Base-by-base conservation (phyloP, 2,797 vertebrate species). In the Rhabdomys pumilio region DNA sequence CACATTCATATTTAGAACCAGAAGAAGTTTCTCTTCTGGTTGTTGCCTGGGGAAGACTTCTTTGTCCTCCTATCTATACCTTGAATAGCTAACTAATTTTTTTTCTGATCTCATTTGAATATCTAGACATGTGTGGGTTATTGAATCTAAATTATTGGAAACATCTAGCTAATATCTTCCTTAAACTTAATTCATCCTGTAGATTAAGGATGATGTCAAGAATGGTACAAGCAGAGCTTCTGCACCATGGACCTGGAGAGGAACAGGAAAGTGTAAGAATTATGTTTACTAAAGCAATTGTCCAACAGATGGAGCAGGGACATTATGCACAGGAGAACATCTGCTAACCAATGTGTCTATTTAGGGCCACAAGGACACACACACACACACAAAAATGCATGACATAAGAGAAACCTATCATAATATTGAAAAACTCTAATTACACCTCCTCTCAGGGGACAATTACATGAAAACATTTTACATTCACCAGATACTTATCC, bases 121-220 rank as follows among this genome's bases (percentile, higher is more conserved):
- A 97, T 97, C 97, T 97, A 97, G 97, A 98, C 94, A 95, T 95
- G 93, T 96, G 96, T 59, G 65, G 47, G 79, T 97, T 96, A 96
- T 95, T 94, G 86, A 92, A 93, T 96, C n/a, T 65, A 90, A 96
- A 89, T 59, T 82, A 94, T 95, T 63, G 94, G 81, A 96, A 94
- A 81, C 61, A 96, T 95, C 55, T 94, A 81, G 76, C 67, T 91
- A 91, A 50, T 94, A 55, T 81, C 89, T 90, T 91, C 80, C n/a
- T 59, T n/a, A 84, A 97, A 95, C 72, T 55, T 85, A 95, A 95
- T 95, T 84, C 80, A 95, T 95, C 82, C 72, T 95, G 38, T 82
- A 89, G 83, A 95, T 93, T 77, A 94, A 95, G 79, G 97, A 88
- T 75, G 38, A 59, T 87, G n/a, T 93, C 38, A 91, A 69, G 63